Percentiles rank a stretch among this genome's conserved stretches.
Conservation (phyloP, 2,113 vertebrate genomes). For the Sinosuthora webbiana region DNA sequence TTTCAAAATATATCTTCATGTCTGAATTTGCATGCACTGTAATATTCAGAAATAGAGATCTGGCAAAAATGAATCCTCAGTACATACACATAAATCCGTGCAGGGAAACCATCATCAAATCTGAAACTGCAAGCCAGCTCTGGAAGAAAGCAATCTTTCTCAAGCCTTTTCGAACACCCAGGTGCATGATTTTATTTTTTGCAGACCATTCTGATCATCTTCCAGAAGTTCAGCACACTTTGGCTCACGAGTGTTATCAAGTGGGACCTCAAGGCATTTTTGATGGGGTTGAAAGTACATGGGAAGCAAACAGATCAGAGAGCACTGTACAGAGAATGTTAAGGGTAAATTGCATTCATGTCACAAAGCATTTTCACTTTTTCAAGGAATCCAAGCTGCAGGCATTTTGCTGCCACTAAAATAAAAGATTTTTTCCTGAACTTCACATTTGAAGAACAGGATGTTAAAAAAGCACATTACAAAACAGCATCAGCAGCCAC, state of each 20-base stretch:
- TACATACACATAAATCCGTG: neutral
- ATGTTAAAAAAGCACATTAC: slow-evolving; percentile 8
- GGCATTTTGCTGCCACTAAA: slow-evolving; percentile 43
- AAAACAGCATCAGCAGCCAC: neutral
- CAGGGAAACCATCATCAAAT: neutral
- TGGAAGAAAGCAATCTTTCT: neutral
- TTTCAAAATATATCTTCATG: neutral
- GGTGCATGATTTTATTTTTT: neutral
- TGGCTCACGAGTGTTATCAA: neutral
- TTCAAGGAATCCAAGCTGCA: neutral
- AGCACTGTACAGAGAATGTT: neutral
- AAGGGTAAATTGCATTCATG: slow-evolving; percentile 24
- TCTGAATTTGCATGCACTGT: neutral
- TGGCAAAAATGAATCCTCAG: neutral
- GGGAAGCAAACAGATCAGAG: neutral
- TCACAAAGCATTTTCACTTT: slow-evolving; percentile 27
- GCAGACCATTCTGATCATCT: neutral
- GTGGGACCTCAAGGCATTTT: slow-evolving; percentile 1
- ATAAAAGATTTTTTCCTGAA: neutral
- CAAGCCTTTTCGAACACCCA: neutral
- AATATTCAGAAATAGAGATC: neutral
- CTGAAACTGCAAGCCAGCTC: neutral
- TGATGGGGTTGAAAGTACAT: neutral
- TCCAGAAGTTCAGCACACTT: neutral
- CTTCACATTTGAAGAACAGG: slow-evolving; percentile 12